Evolutionary conservation across 2,113 vertebrate genomes (phyloP), one percentile per base, ranked within the genome.

Genomic region (Cyprichromis sp.): DNA sequence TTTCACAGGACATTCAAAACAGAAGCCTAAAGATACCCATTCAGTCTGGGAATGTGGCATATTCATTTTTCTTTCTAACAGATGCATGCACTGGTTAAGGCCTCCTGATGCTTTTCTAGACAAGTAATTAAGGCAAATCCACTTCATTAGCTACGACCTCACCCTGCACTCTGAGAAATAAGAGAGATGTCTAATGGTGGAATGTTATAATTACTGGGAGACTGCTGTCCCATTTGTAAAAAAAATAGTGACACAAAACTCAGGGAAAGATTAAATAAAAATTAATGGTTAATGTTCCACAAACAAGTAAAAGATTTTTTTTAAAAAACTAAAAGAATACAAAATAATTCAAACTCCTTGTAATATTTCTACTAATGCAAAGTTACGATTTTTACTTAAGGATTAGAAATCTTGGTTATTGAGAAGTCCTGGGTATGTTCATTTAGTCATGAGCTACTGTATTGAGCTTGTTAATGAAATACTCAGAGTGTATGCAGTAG

Each of bases 71-170:
- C 94, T 93, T 94, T 40, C 86, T 61, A 91, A 88, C 91, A 93
- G 87, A 90, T 92, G 88, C 47, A 85, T 82, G 86, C 87, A 26
- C 83, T 78, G 86, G 80, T 92, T 88, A 81, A 91, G 80, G 89
- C 93, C 92, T 92, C 92, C 90, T 82, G 87, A 93, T 81, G 85
- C 90, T 93, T 84, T 85, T 89, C 88, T 81, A 88, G 91, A 93
- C 90, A 87, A 92, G 91, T 94, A 92, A 96, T 94, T 94, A 96
- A 93, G 90, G 90, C 90, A 93, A 94, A 92, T 92, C 87, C 93
- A 91, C 87, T 94, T 95, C 95, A 96, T 96, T 96, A 96, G 91
- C 87, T 42, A 29, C 84, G 87, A 91, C 90, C 80, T 92, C 90
- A 89, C 71, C 92, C 89, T 80, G 81, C 90, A 85, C 82, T 87